Base-by-base conservation (phyloP, 2,888 invertebrate species). In the Alsophila aescularia region DNA sequence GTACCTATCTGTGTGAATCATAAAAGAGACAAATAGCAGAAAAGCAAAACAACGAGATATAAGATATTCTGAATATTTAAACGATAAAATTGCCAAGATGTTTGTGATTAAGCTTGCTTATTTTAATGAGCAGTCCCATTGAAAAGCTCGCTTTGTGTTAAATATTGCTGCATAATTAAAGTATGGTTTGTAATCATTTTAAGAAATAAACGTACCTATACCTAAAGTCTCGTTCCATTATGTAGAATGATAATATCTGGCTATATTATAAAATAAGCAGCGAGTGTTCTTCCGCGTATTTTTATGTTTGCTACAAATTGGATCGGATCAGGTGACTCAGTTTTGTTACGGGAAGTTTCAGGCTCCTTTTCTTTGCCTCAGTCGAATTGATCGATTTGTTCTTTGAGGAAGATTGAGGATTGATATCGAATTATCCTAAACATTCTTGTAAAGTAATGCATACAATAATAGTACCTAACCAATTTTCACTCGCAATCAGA, bases 121-220 rank as follows among this genome's bases (percentile, higher is more conserved):
- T 71, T 74, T 75, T 69, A 73, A 74, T 70, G 67, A 70, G 64
- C 48, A 56, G 52, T 54, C 44, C 43, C 53, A 60, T 60, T 31
- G 48, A 64, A 58, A 48, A 56, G 29, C 47, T 35, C 56, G 29
- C 50, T 29, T 43, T 37, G 10, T 35, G 18, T 49, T 62, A 43
- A 60, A 70, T 59, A 34, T 58, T 45, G 61, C 18, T 40, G 52
- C 35, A 50, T 59, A 57, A 48, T 41, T 39, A 0, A 18, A 44
- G 52, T 45, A 40, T 24, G 39, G 32, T 13, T 48, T 3, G 13
- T 7, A 27, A 43, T 37, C 13, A 29, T 16, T 44, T 44, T 34
- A 16, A 16, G 12, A 27, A 27, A 1, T 8, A n/a, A 7, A 15
- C 16, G 12, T 24, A 9, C 7, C 18, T 18, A 18, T 18, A 31